Evolutionary conservation across 2,888 invertebrate genomes (phyloP).

Genomic region (Rotaria sp.): DNA sequence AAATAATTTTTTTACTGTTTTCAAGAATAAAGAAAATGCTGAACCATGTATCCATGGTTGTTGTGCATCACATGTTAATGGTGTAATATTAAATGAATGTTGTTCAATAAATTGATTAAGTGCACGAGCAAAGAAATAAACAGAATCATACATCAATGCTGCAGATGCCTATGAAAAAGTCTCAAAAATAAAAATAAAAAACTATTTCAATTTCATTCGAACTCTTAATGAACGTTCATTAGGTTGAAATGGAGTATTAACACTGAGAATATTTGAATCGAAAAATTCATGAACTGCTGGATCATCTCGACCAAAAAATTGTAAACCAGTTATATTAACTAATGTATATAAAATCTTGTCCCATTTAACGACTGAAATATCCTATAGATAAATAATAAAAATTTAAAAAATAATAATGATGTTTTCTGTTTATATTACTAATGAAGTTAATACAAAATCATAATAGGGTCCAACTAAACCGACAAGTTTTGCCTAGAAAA

Average conservation of each 20-base stretch:
- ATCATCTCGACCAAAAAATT: conserved; percentile 17
- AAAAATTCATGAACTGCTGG: neutral
- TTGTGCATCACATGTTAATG: neutral
- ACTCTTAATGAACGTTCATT: conserved; percentile 21
- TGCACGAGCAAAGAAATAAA: conserved; percentile 83
- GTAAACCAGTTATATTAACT: conserved; percentile 28
- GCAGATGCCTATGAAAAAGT: conserved; percentile 70
- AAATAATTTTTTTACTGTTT: neutral
- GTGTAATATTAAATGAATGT: neutral
- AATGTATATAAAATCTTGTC: conserved; percentile 7
- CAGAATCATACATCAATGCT: conserved; percentile 90
- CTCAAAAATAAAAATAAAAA: neutral
- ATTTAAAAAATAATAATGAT: neutral
- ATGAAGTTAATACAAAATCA: conserved; percentile 90
- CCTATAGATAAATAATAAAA: neutral
- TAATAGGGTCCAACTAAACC: conserved; percentile 92
- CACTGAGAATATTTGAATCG: neutral
- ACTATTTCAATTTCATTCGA: neutral
- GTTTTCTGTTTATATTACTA: conserved; percentile 44
- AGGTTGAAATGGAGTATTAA: neutral
- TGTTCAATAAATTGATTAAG: conserved; percentile 69
- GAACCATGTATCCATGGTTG: neutral
- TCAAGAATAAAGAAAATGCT: neutral
- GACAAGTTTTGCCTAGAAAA: conserved; percentile 74
- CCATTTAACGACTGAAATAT: neutral